Percentiles rank a stretch among this genome's conserved stretches.
phyloP scores from a whole-genome alignment of 2,888 invertebrate species.

The Ligdia adustata region DNA sequence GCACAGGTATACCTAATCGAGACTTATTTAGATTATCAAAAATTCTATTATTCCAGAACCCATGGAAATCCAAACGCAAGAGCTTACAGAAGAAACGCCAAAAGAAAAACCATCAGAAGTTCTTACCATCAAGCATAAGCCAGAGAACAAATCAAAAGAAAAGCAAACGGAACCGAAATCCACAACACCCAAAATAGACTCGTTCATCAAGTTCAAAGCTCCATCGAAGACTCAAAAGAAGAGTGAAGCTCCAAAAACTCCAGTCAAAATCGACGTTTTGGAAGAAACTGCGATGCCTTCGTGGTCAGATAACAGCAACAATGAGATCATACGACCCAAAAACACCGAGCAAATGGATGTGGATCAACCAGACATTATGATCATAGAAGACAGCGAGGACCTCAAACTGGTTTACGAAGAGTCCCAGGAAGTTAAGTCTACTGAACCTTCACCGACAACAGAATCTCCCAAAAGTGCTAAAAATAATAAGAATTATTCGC shows the following conservation, averaged over 20 bases:
- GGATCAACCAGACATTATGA: slow-evolving; percentile 28
- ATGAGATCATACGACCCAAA: slow-evolving; percentile 61
- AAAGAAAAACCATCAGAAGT: slow-evolving; percentile 37
- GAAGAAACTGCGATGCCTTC: slow-evolving; percentile 77
- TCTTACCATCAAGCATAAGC: slow-evolving; percentile 21
- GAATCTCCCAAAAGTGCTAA: slow-evolving; percentile 21
- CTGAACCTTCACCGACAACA: slow-evolving; percentile 34
- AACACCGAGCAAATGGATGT: slow-evolving; percentile 79
- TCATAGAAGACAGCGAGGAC: slow-evolving; percentile 78
- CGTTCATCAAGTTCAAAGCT: slow-evolving; percentile 71
- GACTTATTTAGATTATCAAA: too few species aligned
- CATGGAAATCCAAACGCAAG: slow-evolving; percentile 51
- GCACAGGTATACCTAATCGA: too few species aligned
- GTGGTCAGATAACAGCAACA: slow-evolving; percentile 78
- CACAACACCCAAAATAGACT: slow-evolving; percentile 56
- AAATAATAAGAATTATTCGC: slow-evolving; percentile 15
- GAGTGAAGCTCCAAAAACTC: slow-evolving; percentile 57
- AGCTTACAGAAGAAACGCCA: slow-evolving; percentile 35
- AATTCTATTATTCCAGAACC: slow-evolving; percentile 59
- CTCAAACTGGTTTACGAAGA: slow-evolving; percentile 85
- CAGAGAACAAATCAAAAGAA: neutral
- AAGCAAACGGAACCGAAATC: slow-evolving; percentile 39
- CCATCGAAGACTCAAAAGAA: slow-evolving; percentile 63
- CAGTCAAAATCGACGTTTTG: slow-evolving; percentile 67
- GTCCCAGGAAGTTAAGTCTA: slow-evolving; percentile 49